Conservation (phyloP, 2,113 vertebrate species). For the Lepus europaeus region DNA sequence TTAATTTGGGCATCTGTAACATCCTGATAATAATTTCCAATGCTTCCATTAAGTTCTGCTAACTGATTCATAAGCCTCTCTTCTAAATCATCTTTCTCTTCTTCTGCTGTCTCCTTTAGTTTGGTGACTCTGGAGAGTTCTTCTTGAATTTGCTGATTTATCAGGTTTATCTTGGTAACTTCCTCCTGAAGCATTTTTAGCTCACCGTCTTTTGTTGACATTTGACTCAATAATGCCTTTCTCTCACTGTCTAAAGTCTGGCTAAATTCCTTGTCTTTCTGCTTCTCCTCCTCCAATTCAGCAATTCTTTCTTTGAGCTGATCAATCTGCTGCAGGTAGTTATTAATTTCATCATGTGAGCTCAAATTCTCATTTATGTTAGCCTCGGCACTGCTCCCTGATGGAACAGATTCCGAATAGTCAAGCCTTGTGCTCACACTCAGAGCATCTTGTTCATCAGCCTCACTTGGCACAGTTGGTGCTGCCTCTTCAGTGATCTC, state of each 20-base stretch:
- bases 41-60: constrained; percentile 97
- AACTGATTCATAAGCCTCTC: constrained; percentile 98
- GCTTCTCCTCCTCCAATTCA: constrained; percentile 82
- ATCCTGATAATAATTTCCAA: constrained; percentile 97
- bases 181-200: constrained; percentile 82
- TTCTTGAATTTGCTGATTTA: constrained; percentile 83
- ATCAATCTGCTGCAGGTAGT: constrained; percentile 78
- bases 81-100: constrained; percentile 97
- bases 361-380: constrained; percentile 49
- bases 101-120: constrained; percentile 88
- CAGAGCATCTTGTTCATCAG: constrained; percentile 64
- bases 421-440: not conserved
- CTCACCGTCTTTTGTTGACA: constrained; percentile 81
- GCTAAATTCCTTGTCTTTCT: constrained; percentile 76
- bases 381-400: constrained; percentile 39
- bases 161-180: constrained; percentile 76
- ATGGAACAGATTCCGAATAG: not conserved
- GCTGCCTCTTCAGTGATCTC: constrained; percentile 74
- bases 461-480: not conserved
- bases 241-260: constrained; percentile 85
- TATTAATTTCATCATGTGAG: constrained; percentile 66
- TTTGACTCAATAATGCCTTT: constrained; percentile 80
- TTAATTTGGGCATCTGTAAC: constrained; percentile 90
- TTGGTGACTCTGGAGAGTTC: constrained; percentile 89
- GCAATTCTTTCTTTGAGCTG: constrained; percentile 82